Conservation (phyloP, 2,797 vertebrate genomes). For the Thripadectes ignobilis region DNA sequence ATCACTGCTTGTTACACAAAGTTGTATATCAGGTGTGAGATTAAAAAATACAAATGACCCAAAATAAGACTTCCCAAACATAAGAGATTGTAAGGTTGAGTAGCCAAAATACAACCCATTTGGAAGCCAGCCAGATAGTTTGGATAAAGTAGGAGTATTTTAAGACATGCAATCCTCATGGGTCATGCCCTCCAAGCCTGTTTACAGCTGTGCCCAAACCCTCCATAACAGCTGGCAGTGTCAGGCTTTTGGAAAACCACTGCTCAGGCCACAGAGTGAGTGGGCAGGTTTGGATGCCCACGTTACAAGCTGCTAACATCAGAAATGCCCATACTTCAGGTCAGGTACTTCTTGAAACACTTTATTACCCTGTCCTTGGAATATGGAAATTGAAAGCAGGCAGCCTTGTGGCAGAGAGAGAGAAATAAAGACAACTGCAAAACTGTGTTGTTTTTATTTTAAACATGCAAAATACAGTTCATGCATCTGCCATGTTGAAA, state of each 20-base stretch:
- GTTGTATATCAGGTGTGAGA: background rate
- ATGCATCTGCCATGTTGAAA: slow-evolving; percentile 84
- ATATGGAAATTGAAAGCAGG: slow-evolving; percentile 4
- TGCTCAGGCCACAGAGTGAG: background rate
- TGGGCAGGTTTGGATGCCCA: background rate
- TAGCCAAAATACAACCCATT: background rate
- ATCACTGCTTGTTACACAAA: background rate
- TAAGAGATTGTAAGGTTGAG: background rate
- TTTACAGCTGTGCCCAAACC: background rate
- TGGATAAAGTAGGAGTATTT: background rate
- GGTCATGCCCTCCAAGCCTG: background rate
- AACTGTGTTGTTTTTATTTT: slow-evolving; percentile 87
- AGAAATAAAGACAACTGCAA: slow-evolving; percentile 77
- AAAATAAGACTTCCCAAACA: background rate
- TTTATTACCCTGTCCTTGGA: background rate
- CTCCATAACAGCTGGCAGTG: background rate
- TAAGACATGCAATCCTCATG: background rate
- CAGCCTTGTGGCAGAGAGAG: slow-evolving; percentile 54
- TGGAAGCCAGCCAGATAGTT: background rate
- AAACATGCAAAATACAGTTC: slow-evolving; percentile 96
- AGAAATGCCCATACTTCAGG: background rate
- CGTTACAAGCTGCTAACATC: background rate
- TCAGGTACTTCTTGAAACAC: background rate
- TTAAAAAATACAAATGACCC: slow-evolving; percentile 28
- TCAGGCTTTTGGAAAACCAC: background rate